These are phyloP conservation scores for Amphiprion clarkii DNA, from an alignment of 2,797 vertebrate species.

Conservation along the genomic window DNA sequence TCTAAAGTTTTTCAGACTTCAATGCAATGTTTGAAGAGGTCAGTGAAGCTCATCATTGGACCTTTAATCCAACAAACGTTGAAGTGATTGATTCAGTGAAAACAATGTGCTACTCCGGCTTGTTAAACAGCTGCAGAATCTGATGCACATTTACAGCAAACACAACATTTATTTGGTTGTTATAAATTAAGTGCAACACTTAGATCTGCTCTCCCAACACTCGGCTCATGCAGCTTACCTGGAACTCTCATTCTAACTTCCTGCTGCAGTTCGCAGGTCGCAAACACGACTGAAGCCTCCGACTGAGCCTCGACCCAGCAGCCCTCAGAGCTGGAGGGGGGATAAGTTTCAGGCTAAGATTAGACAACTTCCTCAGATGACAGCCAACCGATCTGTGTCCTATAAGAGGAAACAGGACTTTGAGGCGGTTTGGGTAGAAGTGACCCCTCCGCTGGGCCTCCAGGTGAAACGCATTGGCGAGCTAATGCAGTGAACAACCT, in stretches of 20 bases:
- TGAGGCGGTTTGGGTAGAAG: conserved; percentile 46
- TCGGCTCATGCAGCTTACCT: conserved; percentile 73
- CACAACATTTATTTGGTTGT: neutral
- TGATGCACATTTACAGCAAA: neutral
- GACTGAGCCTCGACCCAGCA: conserved; percentile 45
- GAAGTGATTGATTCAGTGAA: neutral
- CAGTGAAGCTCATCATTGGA: neutral
- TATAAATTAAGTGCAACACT: neutral
- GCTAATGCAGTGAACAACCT: conserved; percentile 20
- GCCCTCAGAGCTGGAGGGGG: conserved; percentile 23
- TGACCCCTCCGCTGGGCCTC: conserved; percentile 56
- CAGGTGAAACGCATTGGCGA: conserved; percentile 58
- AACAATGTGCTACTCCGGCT: neutral
- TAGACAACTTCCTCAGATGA: conserved; percentile 87
- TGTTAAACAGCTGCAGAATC: neutral
- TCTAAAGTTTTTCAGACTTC: conserved; percentile 4
- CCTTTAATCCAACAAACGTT: neutral
- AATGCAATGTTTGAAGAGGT: neutral
- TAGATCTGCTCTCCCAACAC: neutral
- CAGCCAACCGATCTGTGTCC: conserved; percentile 80
- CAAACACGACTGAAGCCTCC: conserved; percentile 39
- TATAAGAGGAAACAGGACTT: conserved; percentile 83
- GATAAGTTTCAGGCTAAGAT: conserved; percentile 84
- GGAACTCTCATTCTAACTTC: conserved; percentile 79
- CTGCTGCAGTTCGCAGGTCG: conserved; percentile 64